Conservation (phyloP, 2,888 invertebrate species). For the Temnothorax ravouxi region DNA sequence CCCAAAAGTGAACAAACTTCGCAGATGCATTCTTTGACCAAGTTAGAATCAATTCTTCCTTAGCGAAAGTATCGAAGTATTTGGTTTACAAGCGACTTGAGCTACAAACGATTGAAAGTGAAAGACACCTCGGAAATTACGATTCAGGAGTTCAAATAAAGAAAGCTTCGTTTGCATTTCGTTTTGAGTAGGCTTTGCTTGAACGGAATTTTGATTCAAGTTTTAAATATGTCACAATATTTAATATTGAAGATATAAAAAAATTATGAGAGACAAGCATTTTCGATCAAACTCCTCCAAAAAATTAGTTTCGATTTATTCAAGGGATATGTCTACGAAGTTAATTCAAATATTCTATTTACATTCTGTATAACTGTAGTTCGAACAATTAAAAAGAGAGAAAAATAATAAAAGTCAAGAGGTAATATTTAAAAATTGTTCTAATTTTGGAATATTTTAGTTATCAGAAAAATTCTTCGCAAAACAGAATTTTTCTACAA, state of each 20-base stretch:
- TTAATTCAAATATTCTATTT: background rate
- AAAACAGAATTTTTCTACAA: background rate
- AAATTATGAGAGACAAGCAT: background rate
- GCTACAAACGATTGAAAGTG: conserved; percentile 12
- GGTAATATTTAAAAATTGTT: background rate
- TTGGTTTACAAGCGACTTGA: background rate
- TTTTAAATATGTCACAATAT: background rate
- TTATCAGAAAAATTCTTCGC: background rate
- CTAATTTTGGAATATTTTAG: background rate
- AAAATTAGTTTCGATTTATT: background rate
- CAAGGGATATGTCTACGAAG: background rate
- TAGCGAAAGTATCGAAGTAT: background rate
- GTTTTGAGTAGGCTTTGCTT: background rate
- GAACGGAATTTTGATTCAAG: background rate
- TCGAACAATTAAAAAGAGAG: background rate
- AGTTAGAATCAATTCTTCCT: conserved; percentile 15
- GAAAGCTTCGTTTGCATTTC: background rate
- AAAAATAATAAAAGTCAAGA: background rate
- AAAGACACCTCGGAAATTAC: background rate
- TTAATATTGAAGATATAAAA: background rate
- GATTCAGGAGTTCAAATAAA: background rate
- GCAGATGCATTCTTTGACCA: background rate
- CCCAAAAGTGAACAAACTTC: conserved; percentile 29
- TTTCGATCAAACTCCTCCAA: background rate
- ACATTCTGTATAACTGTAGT: background rate